Base-by-base conservation (phyloP, 2,113 vertebrate genomes). In the Neoarius graeffei region DNA sequence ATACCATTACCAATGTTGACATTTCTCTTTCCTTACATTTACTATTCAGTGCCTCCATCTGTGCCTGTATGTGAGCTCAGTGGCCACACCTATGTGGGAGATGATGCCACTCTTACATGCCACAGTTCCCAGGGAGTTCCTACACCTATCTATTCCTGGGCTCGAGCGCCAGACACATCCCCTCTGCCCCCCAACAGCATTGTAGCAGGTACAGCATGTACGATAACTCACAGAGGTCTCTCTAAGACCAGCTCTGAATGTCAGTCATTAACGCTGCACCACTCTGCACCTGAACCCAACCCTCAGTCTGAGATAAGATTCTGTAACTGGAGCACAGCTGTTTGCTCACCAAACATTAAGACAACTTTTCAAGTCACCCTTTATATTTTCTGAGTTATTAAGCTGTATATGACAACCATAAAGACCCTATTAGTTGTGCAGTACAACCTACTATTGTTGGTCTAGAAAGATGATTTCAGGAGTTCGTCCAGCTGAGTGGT, bases 121-220 rank as follows among this genome's bases (percentile, higher is more conserved):
- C 89, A 73, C 23, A 94, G 95, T 27, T 88, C 91, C 0, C 84
- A 90, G 69, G 96, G 95, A 6, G 88, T 91, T 17, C 96, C 96
- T 10, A 57, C 84, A 10, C 95, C 95, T 0, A 89, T 93, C 73
- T 96, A 95, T 88, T 88, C 84, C 79, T 96, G 96, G 95, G 89
- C 85, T 5, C 90, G 1, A 15, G 77, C 91, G 52, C 74, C 71
- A 23, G 81, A 93, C 19, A 91, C 82, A 62, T 86, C 89, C 5
- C 81, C 93, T 0, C 23, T 93, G 54, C 93, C 92, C 69, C 84
- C 35, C 86, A 91, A 86, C 59, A 91, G 90, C 90, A 89, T 93
- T 90, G 89, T 95, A 83, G 91, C 94, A 94, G 94, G 96, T 95
- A 42, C 42, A 42, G 42, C 42, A 92, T 1, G 83, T 83, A 13